Conservation (phyloP, 2,797 vertebrate species). For the Alca torda region DNA sequence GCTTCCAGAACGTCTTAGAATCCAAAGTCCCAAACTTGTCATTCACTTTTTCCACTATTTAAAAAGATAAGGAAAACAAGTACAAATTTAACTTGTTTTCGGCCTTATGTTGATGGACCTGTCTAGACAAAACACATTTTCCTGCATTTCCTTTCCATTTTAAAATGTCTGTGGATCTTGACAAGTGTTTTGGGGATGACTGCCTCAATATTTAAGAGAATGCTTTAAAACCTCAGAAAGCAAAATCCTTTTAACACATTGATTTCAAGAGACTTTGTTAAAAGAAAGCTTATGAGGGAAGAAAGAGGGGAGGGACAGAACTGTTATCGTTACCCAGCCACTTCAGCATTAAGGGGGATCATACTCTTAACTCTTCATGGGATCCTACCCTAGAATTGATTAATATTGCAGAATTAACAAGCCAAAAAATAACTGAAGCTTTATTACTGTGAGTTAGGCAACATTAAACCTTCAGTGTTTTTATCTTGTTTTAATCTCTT, state of each 20-base stretch:
- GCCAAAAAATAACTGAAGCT: background rate
- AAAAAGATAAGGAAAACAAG: background rate
- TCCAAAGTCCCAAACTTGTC: background rate
- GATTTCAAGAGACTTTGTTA: background rate
- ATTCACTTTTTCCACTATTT: background rate
- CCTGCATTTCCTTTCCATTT: background rate
- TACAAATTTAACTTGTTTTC: background rate
- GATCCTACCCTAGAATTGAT: background rate
- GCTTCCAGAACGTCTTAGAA: background rate
- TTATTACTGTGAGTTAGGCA: background rate
- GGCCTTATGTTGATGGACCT: background rate
- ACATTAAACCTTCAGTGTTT: background rate
- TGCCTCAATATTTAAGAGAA: background rate
- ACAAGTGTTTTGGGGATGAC: background rate
- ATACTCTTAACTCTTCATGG: background rate
- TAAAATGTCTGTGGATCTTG: background rate
- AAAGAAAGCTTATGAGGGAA: background rate
- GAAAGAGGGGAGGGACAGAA: background rate
- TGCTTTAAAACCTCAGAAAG: background rate
- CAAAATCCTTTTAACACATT: background rate
- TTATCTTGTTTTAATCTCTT: background rate
- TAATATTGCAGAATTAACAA: background rate
- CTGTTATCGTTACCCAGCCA: background rate
- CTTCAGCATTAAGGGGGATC: background rate
- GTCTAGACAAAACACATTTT: background rate